Conservation (phyloP, 1,140 invertebrate genomes). For the Lasaia peninsularis region DNA sequence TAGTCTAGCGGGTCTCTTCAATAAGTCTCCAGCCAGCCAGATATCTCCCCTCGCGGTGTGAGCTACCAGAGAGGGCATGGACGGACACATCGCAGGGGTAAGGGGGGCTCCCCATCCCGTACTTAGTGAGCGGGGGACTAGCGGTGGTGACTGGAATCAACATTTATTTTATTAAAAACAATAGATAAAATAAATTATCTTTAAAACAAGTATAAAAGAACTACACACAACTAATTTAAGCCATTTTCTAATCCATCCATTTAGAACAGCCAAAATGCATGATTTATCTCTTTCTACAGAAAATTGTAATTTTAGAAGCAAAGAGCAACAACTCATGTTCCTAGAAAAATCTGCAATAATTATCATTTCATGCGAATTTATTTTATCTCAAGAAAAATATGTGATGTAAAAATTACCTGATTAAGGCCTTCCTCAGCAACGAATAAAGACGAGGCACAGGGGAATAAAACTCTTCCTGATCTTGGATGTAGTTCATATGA, state of each 20-base stretch:
- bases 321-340: no score
- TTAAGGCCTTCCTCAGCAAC: constrained; percentile 75
- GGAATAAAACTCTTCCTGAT: constrained; percentile 92
- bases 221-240: no score
- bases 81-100: constrained; percentile 94
- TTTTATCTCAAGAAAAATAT: background rate
- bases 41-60: constrained; percentile 95
- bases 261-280: no score
- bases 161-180: no score
- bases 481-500: constrained; percentile 92
- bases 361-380: no score
- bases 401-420: constrained; percentile 34
- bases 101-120: constrained; percentile 84
- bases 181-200: no score
- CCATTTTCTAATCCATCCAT: no score
- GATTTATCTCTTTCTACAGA: no score
- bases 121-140: constrained; percentile 79
- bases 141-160: constrained; percentile 47
- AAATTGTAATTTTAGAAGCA: no score
- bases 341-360: no score
- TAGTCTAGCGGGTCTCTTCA: constrained; percentile 76
- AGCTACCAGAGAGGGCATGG: constrained; percentile 87
- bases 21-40: constrained; percentile 89
- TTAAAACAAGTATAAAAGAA: no score
- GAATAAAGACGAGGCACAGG: constrained; percentile 90